Base-by-base conservation (phyloP, 92 coral and sea anemone genomes). In the Pocillopora grandis region DNA sequence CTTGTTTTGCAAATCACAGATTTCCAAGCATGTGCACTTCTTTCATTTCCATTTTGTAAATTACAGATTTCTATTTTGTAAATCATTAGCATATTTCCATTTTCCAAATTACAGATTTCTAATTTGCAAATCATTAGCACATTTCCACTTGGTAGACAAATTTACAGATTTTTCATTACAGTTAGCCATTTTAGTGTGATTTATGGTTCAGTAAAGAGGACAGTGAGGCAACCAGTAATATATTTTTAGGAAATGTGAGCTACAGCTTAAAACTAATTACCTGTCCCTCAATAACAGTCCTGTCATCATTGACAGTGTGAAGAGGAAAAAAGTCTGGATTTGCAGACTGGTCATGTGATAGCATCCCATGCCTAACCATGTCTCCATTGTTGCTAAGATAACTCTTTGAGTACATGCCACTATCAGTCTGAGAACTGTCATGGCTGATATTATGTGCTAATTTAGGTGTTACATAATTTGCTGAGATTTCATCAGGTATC, bases 241-340 rank as follows among this genome's bases (percentile, higher is more conserved):
- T 42, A 42, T 7, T 7, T 27, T 27, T 27, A 27, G 31, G 31
- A 27, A 27, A 1, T 0, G 19, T 68, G 75, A 36, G 13, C 42
- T 10, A 2, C 11, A 9, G 16, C 27, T 66, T 27, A 11, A 33
- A 15, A n/a, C 27, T 5, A 70, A 17, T 70, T 70, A 70, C 75
- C 77, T 71, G 36, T 35, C 85, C 85, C 37, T 58, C 10, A 69
- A 66, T 21, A 61, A 83, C 56, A 55, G 62, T 74, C n/a, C 63
- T 74, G 33, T 83, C 80, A 27, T 83, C 86, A 37, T 72, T 14
- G 31, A 37, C 57, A 5, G 80, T 70, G 49, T 6, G 86, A 2
- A 83, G 86, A 19, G 86, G 86, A 75, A 72, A 64, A 74, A 83
- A 83, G 63, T 73, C 86, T 55, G 18, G 72, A 64, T 27, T 75